These are phyloP conservation scores for Stictonetta naevosa DNA, from an alignment of 2,113 vertebrate genomes.

Conservation along the genomic window DNA sequence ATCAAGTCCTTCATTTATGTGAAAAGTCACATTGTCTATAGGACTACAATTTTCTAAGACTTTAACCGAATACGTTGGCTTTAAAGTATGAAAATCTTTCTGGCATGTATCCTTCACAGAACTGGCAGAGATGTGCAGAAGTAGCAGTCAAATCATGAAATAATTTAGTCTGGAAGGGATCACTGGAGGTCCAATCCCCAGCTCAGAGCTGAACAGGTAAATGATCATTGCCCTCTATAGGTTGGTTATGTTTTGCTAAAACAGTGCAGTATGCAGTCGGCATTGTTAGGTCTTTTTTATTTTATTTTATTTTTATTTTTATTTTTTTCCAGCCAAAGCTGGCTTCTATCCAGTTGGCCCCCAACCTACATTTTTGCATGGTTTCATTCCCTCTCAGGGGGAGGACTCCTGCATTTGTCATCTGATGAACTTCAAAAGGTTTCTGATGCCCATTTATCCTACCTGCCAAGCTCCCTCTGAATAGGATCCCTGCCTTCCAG, in stretches of 20 bases:
- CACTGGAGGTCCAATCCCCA: not conserved
- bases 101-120: not conserved
- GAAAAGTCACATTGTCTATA: not conserved
- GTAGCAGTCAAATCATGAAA: not conserved
- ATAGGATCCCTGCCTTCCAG: fast-evolving
- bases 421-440: not conserved
- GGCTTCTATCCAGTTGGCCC: not conserved
- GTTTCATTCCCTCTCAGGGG: not conserved
- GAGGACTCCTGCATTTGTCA: not conserved
- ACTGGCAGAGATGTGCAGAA: not conserved
- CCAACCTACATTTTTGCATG: not conserved
- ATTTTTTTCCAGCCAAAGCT: not conserved
- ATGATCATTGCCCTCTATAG: not conserved
- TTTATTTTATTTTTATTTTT: not conserved
- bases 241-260: not conserved
- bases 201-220: not conserved
- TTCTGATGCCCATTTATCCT: not conserved
- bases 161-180: not conserved
- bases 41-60: not conserved
- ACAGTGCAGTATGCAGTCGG: not conserved
- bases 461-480: not conserved
- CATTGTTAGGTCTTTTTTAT: not conserved
- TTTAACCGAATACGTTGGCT: not conserved
- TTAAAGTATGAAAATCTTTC: not conserved
- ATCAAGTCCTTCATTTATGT: not conserved